Evolutionary conservation across 1,140 invertebrate species (phyloP), one percentile per base, ranked within the genome.

Genomic region (Zaprionus vittiger): DNA sequence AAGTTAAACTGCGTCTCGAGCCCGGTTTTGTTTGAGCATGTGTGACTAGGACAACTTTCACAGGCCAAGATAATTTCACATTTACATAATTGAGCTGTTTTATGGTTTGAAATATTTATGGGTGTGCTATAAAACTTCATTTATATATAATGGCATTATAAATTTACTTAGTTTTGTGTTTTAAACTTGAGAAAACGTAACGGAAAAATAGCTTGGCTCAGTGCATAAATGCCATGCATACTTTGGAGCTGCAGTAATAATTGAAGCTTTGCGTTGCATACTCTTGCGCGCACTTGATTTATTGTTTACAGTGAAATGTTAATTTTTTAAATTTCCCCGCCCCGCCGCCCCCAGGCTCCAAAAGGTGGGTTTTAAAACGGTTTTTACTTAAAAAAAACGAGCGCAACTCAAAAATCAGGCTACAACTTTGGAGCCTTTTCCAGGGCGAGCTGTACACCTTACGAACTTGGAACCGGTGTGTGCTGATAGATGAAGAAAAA

Each of bases 21-120:
- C 11, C 47, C 12, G 20, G 47, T 52, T 52, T 24, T 24, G 20
- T 52, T 34, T 34, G 22, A 12, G 9, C 47, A 20, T 22, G n/a
- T 49, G 11, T 52, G 47, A 52, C 47, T 20, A 14, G 47, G 12
- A 52, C 20, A 52, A 52, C 47, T 52, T 52, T 52, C 47, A 22
- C 47, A 22, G 47, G 9, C 9, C 20, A 22, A 49, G 47, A 6
- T 1, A 49, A 20, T 49, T 47, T 20, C 7, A 14, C 11, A 22
- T 22, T 20, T 22, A 22, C 9, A 17, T 47, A 47, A 17, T 15
- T 17, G 7, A 11, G 3, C 9, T 4, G 2, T 31, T 31, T 11
- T 31, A 3, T 31, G 31, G 31, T 0, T 7, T 41, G 1, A 15
- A 41, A 15, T 5, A 5, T 15, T 41, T 41, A 41, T 41, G 4